These are phyloP conservation scores for Drosophila recens DNA, from an alignment of 2,888 invertebrate species.

Conservation along the genomic window DNA sequence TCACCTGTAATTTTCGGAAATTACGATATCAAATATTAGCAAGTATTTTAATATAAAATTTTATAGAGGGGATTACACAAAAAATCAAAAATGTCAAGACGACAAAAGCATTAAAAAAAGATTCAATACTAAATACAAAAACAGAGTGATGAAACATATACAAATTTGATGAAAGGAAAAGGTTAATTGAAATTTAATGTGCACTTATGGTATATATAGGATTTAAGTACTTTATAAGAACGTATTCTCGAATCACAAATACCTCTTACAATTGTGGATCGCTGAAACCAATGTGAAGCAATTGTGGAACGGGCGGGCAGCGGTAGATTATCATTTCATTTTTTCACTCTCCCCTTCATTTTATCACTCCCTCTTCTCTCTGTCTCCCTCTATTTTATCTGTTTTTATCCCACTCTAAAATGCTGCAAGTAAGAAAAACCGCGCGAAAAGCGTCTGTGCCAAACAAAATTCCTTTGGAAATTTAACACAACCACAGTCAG, in stretches of 20 bases:
- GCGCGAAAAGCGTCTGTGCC: not conserved
- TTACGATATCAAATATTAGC: conserved; percentile 36
- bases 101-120: conserved; percentile 10
- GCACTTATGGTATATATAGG: conserved; percentile 17
- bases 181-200: conserved; percentile 11
- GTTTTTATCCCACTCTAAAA: conserved; percentile 13
- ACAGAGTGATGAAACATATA: conserved; percentile 1
- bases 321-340: conserved; percentile 22
- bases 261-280: conserved; percentile 69
- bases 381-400: conserved; percentile 3
- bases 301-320: conserved; percentile 59
- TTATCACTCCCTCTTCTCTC: conserved; percentile 15
- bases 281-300: conserved; percentile 73
- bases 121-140: not conserved
- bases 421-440: conserved; percentile 45
- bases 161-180: conserved; percentile 3
- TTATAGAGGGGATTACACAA: conserved; percentile 4
- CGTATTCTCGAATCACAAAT: conserved; percentile 52
- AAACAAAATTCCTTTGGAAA: not conserved
- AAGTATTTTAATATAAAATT: not conserved
- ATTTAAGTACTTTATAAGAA: conserved; percentile 19
- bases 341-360: conserved; percentile 26
- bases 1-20: conserved; percentile 74
- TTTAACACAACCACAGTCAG: conserved; percentile 30
- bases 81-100: conserved; percentile 1